These are phyloP conservation scores for Drosophila lutescens DNA, from an alignment of 2,888 invertebrate genomes.

Conservation along the genomic window DNA sequence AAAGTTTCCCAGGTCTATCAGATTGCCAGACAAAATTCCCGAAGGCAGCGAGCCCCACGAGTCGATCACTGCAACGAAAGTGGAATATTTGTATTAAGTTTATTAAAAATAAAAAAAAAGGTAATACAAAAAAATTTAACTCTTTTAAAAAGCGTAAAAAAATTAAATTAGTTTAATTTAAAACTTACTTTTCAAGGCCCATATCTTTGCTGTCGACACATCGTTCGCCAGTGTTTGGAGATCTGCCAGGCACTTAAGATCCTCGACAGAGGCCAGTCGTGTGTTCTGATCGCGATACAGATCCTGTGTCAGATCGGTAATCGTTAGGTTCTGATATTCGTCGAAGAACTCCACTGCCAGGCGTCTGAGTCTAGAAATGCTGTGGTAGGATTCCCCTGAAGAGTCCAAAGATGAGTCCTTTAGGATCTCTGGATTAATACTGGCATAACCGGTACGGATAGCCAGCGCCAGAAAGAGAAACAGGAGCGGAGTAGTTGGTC, in stretches of 20 bases:
- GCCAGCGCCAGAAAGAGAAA: conserved; percentile 4
- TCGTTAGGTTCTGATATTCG: conserved; percentile 47
- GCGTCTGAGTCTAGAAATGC: conserved; percentile 38
- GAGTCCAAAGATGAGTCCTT: not conserved
- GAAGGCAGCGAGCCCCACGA: conserved; percentile 84
- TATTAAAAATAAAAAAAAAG: too few relatives aligned
- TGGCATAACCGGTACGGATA: not conserved
- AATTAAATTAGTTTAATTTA: too few relatives aligned
- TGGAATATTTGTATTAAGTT: not conserved
- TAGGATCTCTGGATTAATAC: not conserved
- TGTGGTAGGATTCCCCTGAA: conserved; percentile 9
- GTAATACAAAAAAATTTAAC: too few relatives aligned
- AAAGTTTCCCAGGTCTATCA: conserved; percentile 82
- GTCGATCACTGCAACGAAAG: conserved; percentile 80
- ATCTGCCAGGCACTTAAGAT: conserved; percentile 32
- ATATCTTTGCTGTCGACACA: conserved; percentile 4
- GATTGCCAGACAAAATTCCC: conserved; percentile 82
- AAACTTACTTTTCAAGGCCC: conserved; percentile 36
- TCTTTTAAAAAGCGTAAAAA: too few relatives aligned
- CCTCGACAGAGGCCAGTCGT: conserved; percentile 1
- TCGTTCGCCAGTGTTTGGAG: conserved; percentile 12
- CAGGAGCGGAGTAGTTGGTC: not conserved
- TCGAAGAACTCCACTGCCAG: conserved; percentile 58
- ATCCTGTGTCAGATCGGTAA: conserved; percentile 1
- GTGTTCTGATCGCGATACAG: not conserved